Evolutionary conservation across 1,140 invertebrate species (phyloP), one percentile per base, ranked within the genome.

Genomic region (Alviniconcha marisindica): DNA sequence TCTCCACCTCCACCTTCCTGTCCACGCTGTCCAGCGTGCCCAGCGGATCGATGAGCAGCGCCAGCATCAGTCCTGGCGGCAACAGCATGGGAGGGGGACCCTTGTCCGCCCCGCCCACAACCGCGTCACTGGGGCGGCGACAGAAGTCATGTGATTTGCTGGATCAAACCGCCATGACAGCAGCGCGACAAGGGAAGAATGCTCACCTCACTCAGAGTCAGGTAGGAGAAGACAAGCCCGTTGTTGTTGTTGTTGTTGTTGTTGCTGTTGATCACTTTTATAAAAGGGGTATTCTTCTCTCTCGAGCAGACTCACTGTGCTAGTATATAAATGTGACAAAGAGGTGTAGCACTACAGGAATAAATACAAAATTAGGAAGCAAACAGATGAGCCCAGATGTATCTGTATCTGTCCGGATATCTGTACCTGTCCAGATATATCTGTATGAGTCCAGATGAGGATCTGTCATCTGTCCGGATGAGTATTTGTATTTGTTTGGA

Each of bases 121-220:
- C n/a, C 73, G 60, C 40, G 74, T 36, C 69, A 60, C 78, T 73
- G 24, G 60, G 82, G 28, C 79, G 91, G 31, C 94, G 97, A n/a
- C 97, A 98, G 94, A 98, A 98, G 92, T 97, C 97, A 1, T 98
- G 97, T 96, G 97, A 98, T 93, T 93, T 97, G 60, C 93, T 98
- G 5, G 97, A 98, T 91, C 97, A 97, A 90, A 95, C 95, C 31
- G 96, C 96, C 0, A 93, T 97, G 80, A 94, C 95, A 69, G 85
- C 87, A 38, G 90, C 91, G 87, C 91, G 93, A 63, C 86, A 90
- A 76, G 84, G 86, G 81, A 90, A 90, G 85, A 86, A 85, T 31
- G 80, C 84, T 15, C 90, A 91, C 36, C 69, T 88, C 33, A 85
- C 86, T 54, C 87, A 89, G 73, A 77, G 85, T 79, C 88, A 89